These are phyloP conservation scores for Sminthurinus aureus DNA, from an alignment of 2,888 invertebrate genomes.

Conservation along the genomic window DNA sequence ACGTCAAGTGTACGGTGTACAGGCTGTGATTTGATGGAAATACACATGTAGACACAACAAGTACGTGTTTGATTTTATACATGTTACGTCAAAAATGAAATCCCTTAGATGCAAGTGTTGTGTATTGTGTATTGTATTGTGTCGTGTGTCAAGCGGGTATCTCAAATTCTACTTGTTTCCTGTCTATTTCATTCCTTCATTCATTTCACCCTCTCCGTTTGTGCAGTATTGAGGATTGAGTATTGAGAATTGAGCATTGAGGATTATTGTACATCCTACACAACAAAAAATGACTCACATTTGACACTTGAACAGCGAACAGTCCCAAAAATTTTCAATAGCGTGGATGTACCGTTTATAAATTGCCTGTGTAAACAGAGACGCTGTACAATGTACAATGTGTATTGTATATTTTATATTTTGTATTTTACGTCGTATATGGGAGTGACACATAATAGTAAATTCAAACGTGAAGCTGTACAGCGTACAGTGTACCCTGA, in stretches of 20 bases:
- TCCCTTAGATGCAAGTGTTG: neutral
- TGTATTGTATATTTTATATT: too few species aligned
- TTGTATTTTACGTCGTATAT: too few species aligned
- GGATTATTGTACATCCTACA: neutral
- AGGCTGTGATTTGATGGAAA: conserved; percentile 18
- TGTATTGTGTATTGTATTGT: neutral
- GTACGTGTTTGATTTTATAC: neutral
- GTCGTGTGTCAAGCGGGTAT: neutral
- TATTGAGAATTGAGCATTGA: neutral
- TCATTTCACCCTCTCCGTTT: neutral
- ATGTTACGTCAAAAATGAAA: neutral
- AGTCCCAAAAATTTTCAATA: neutral
- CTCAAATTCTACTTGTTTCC: neutral
- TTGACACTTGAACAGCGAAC: neutral
- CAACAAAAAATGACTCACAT: neutral
- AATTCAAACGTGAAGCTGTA: too few species aligned
- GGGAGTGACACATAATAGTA: too few species aligned
- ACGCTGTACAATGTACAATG: too few species aligned
- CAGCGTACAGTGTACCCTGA: too few species aligned
- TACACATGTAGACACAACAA: neutral
- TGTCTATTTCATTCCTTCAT: neutral
- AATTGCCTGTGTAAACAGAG: neutral
- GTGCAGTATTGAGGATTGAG: too few species aligned
- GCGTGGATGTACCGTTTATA: neutral
- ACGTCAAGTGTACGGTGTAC: neutral